Evolutionary conservation across 2,797 vertebrate species (phyloP), one percentile per base, ranked within the genome.

Genomic region (Neomorphus geoffroyi): DNA sequence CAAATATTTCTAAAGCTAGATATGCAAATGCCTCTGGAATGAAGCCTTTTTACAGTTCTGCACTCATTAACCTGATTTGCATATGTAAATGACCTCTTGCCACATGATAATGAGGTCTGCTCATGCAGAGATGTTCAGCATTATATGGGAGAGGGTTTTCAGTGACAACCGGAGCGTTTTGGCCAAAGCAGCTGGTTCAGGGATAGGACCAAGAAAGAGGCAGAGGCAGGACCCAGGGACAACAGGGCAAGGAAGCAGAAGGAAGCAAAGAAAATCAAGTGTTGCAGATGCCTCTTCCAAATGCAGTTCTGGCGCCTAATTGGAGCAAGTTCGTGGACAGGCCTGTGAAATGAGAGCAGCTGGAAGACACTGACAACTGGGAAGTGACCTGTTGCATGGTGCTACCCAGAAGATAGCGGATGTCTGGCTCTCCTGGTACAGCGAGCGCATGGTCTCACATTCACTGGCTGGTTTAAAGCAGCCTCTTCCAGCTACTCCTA

Each of bases 1-100:
- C 95, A 89, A 94, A 95, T 95, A 94, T 95, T 96, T 96, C 92
- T 94, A 95, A 96, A 96, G 96, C 94, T 94, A 86, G 95, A 94
- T 96, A 96, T 96, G 95, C 95, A 97, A 96, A 97, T 97, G 92
- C 64, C 45, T 96, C 90, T 94, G 94, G 95, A 97, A 92, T 85
- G 53, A 90, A 96, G 95, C 86, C 94, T 95, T 96, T 96, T 93
- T 95, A 97, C 92, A 96, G 93, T 96, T 96, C 96, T 95, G 94
- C 92, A 94, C 95, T 97, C 95, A 96, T 97, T 97, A 96, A 96
- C 96, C 91, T 92, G 86, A 96, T 97, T 95, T 97, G 95, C 95
- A 96, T 97, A 97, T 96, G 96, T 95, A 97, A 96, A 97, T 97
- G 91, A 97, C 94, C 96, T 92, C 83, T 96, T 96, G 95, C 95